Evolutionary conservation across 2,888 invertebrate genomes (phyloP), one percentile per base, ranked within the genome.

Genomic region (Himalopsyche tibetana): DNA sequence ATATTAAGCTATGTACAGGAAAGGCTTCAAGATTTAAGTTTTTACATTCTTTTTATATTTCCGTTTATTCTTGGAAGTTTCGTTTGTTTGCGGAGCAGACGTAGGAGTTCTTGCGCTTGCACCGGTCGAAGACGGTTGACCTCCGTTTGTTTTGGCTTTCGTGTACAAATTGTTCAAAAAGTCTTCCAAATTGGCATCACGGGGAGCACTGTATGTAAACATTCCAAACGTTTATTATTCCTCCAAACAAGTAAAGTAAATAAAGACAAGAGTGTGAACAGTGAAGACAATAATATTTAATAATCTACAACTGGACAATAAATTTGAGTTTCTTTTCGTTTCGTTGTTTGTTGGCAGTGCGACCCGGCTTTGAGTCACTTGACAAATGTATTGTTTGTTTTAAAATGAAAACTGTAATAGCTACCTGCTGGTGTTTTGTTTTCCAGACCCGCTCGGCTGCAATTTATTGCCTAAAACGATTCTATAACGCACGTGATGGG

Each of bases 401-500:
- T 80, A 11, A 40, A 80, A 80, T 80, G 17, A 80, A 80, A 19
- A 15, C 40, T 51, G 4, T 17, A 56, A 55, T 38, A 74, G 1
- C 56, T 51, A 86, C 86, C 86, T 86, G 79, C n/a, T 86, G 28
- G 56, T 82, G 63, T 82, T 86, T 82, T 86, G 84, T 82, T 87
- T 87, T 63, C 82, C 84, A 40, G 82, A 91, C 91, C 87, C 91
- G 90, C 92, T 91, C 91, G 55, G 91, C 90, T 87, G 91, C 89
- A 28, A 91, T 91, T 88, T 93, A 91, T 95, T 95, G 89, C 96
- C 96, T 89, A 96, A 94, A 89, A 97, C 96, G 91, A 97, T 96
- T 90, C 97, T 94, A 91, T 97, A 97, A 92, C 98, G 98, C 88
- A 98, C 98, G 92, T 96, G 95, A 93, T 98, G 98, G 88, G 97